phyloP scores from a whole-genome alignment of 2,797 vertebrate species.

The Ctenosaura bakeri region DNA sequence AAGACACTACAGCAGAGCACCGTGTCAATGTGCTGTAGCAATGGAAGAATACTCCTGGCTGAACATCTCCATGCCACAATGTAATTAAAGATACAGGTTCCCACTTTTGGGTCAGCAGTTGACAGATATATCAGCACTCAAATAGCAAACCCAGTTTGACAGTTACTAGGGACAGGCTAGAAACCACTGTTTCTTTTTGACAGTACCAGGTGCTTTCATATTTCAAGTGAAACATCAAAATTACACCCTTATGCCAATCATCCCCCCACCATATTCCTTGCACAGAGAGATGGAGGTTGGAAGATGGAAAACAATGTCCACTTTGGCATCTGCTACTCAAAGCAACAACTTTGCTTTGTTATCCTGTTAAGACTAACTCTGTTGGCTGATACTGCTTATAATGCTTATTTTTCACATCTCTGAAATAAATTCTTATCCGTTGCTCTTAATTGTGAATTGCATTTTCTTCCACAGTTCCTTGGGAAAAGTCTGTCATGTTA shows the following conservation, averaged over 20 bases:
- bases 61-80: not conserved
- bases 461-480: not conserved
- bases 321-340: not conserved
- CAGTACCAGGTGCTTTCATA: constrained; percentile 5
- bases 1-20: not conserved
- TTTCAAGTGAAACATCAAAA: not conserved
- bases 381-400: not conserved
- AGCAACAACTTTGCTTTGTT: not conserved
- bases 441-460: not conserved
- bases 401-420: not conserved
- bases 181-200: not conserved
- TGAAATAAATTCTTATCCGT: not conserved
- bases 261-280: too few species aligned
- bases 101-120: not conserved
- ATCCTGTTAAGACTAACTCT: not conserved
- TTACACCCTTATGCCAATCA: not conserved
- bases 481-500: not conserved
- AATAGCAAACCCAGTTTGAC: not conserved
- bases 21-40: not conserved
- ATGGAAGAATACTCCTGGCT: not conserved
- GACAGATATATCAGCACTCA: not conserved
- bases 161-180: not conserved
- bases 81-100: constrained; percentile 14
- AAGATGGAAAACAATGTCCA: not conserved
- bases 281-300: not conserved